A percentile compares a stretch with the other conserved stretches of the same genome.
Conservation (phyloP, 2,888 invertebrate genomes). For the Cerastoderma edule region DNA sequence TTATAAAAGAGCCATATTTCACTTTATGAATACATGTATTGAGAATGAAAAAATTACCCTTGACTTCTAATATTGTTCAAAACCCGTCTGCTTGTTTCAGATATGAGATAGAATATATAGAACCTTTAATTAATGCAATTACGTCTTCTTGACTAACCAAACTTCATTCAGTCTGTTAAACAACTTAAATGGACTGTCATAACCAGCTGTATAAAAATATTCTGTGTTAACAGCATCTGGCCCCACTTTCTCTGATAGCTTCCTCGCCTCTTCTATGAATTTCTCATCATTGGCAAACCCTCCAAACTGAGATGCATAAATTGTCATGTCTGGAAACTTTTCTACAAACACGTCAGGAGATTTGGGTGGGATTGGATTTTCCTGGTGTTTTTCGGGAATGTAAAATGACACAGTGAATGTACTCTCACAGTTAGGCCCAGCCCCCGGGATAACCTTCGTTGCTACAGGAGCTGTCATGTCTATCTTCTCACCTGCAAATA, state of each 20-base stretch:
- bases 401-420: slow-evolving; percentile 77
- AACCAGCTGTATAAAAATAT: slow-evolving; percentile 80
- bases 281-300: slow-evolving; percentile 71
- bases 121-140: too few relatives aligned
- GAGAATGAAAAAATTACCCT: too few relatives aligned
- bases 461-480: slow-evolving; percentile 79
- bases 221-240: slow-evolving; percentile 50
- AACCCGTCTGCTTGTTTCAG: too few relatives aligned
- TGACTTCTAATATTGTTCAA: too few relatives aligned
- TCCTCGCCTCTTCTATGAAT: slow-evolving; percentile 64
- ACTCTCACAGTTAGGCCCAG: slow-evolving; percentile 74
- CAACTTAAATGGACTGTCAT: slow-evolving; percentile 82
- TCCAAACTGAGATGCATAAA: slow-evolving; percentile 67
- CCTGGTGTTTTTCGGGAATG: slow-evolving; percentile 65
- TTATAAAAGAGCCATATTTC: too few relatives aligned
- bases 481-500: slow-evolving; percentile 68
- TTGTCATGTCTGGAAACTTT: slow-evolving; percentile 61
- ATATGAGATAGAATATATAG: too few relatives aligned
- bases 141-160: slow-evolving; percentile 74
- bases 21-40: too few relatives aligned
- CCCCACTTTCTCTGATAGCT: slow-evolving; percentile 56
- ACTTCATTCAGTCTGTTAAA: slow-evolving; percentile 81
- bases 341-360: slow-evolving; percentile 68
- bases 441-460: slow-evolving; percentile 70
- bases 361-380: slow-evolving; percentile 68